phyloP scores from a whole-genome alignment of 2,113 vertebrate species.

The Eonycteris spelaea region DNA sequence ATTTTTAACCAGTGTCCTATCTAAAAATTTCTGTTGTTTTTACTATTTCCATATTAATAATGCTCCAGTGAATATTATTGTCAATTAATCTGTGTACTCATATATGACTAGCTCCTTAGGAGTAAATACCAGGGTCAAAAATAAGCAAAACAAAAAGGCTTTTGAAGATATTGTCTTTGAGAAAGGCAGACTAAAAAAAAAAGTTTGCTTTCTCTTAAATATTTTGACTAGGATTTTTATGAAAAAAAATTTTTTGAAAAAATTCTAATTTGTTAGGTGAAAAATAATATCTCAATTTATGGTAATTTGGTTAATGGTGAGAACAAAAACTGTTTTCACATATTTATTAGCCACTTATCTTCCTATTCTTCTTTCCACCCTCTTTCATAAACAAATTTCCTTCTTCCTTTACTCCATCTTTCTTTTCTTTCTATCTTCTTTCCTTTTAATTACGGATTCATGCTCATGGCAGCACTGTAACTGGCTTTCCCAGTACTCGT shows the following conservation, averaged over 20 bases:
- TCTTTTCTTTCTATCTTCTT: not conserved
- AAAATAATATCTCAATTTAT: not conserved
- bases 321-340: not conserved
- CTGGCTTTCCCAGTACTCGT: not conserved
- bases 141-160: not conserved
- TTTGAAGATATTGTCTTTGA: not conserved
- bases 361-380: not conserved
- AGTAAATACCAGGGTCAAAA: not conserved
- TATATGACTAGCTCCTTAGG: not conserved
- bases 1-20: not conserved
- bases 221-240: not conserved
- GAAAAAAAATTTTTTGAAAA: not conserved
- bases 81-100: not conserved
- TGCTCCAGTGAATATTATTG: not conserved
- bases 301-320: not conserved
- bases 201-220: not conserved
- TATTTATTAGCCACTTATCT: not conserved
- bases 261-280: not conserved
- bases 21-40: not conserved
- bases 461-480: not conserved
- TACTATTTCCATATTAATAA: not conserved
- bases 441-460: not conserved
- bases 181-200: not conserved
- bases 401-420: not conserved
- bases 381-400: not conserved